Evolutionary conservation across 2,113 vertebrate species (phyloP).

Genomic region (Casuarius casuarius): DNA sequence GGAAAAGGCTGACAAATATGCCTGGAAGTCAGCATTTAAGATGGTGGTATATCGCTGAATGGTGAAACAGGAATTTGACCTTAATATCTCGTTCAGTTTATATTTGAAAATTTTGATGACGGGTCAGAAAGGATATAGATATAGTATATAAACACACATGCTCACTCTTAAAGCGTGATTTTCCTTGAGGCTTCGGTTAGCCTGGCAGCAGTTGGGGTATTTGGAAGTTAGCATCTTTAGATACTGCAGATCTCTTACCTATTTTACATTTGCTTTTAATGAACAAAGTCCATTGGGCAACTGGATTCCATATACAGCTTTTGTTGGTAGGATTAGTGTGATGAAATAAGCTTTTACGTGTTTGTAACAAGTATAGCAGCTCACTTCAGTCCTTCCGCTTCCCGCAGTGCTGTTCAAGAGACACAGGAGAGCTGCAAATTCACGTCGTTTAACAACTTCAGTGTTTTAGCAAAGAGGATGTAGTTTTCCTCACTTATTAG

Average conservation of each 20-base stretch:
- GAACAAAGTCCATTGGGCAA: accelerated
- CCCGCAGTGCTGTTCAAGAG: not conserved
- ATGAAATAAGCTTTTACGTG: not conserved
- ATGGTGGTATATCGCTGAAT: not conserved
- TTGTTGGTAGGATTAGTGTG: not conserved
- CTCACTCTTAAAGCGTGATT: not conserved
- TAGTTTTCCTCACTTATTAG: not conserved
- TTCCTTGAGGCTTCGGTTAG: not conserved
- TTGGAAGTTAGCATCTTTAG: not conserved
- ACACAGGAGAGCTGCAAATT: not conserved
- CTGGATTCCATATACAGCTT: not conserved
- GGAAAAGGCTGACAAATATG: not conserved
- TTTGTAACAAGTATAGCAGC: not conserved
- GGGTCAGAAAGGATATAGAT: not conserved
- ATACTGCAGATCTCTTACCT: not conserved
- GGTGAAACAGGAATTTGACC: not conserved
- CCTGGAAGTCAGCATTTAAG: not conserved
- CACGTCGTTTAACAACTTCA: not conserved
- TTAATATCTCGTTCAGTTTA: not conserved
- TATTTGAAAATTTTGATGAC: not conserved
- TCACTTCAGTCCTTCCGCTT: not conserved
- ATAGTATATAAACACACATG: accelerated
- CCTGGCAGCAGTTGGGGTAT: not conserved
- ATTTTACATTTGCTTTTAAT: not conserved
- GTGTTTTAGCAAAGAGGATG: not conserved